Base-by-base conservation (phyloP, 2,888 invertebrate species). In the Acrobasis consociella region DNA sequence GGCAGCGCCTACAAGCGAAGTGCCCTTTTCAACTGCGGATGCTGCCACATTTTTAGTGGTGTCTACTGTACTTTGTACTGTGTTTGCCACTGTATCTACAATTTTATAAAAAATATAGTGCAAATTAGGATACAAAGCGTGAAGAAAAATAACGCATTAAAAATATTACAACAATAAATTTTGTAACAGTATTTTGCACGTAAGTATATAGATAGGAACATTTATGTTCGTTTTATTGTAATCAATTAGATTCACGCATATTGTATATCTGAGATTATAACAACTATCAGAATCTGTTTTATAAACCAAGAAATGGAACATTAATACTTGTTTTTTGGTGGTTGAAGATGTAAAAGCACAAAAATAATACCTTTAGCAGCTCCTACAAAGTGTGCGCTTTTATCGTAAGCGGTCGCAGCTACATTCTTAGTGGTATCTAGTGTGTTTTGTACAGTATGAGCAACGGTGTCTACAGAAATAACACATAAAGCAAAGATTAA, bases 31-130 rank as follows among this genome's bases (percentile, higher is more conserved):
- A 38, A 72, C 70, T 49, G 73, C 78, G 10, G 76, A 69, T 1
- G 75, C 65, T 37, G 78, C 77, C 5, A 70, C 70, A 64, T 71
- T 76, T 69, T 80, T 80, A 16, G 80, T 75, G 13, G 75, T 71
- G 66, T 80, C 46, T 11, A 46, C 46, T 49, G 82, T 76, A 39
- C 39, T 70, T 50, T 75, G 67, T 13, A 78, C 72, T 51, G 80
- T 79, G 67, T 73, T 76, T 51, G 76, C 64, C 62, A 80, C 77
- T 42, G 42, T 42, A 42, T 42, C 81, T 81, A 81, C 49, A 72
- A 74, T 58, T 13, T 7, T 9, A 49, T 15, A 22, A 38, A 39
- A n/a, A 15, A 13, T 37, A n/a, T 5, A 11, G 9, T 42, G 10
- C 42, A 42, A 42, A 42, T 31, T 31, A 8, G 0, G 7, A 8